Conservation (phyloP, 2,888 invertebrate species). For the Piscicola geometra region DNA sequence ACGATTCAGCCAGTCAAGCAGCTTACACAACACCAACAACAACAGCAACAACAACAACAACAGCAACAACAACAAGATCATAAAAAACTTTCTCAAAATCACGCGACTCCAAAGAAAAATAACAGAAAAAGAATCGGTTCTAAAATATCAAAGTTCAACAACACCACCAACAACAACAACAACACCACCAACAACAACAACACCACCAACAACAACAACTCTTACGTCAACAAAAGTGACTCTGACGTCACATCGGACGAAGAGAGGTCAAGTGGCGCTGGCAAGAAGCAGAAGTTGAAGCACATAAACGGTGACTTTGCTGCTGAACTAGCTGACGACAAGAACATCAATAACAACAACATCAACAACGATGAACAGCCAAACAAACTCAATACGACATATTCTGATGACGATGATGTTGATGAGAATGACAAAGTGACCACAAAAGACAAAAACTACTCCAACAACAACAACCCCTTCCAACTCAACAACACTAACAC, state of each 20-base stretch:
- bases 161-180: slow-evolving; percentile 3
- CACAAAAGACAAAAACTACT: too few species aligned
- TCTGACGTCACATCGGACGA: not conserved
- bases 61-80: slow-evolving; percentile 18
- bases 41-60: slow-evolving; percentile 16
- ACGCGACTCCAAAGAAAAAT: not conserved
- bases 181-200: slow-evolving; percentile 21
- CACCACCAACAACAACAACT: slow-evolving; percentile 15
- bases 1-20: not conserved
- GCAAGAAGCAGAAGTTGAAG: slow-evolving; percentile 5
- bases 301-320: not conserved
- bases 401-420: too few species aligned
- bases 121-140: not conserved
- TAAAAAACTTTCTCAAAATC: not conserved
- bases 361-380: not conserved
- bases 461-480: too few species aligned
- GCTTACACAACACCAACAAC: slow-evolving; percentile 21
- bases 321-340: not conserved
- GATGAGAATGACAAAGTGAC: too few species aligned
- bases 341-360: not conserved
- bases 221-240: slow-evolving; percentile 16
- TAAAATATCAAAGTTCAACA: not conserved
- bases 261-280: not conserved
- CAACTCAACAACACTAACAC: slow-evolving; percentile 3
- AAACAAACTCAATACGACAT: too few species aligned